Percentiles rank a stretch among this genome's conserved stretches.
These are phyloP conservation scores for Plusia festucae DNA, from an alignment of 2,888 invertebrate species.

Conservation along the genomic window DNA sequence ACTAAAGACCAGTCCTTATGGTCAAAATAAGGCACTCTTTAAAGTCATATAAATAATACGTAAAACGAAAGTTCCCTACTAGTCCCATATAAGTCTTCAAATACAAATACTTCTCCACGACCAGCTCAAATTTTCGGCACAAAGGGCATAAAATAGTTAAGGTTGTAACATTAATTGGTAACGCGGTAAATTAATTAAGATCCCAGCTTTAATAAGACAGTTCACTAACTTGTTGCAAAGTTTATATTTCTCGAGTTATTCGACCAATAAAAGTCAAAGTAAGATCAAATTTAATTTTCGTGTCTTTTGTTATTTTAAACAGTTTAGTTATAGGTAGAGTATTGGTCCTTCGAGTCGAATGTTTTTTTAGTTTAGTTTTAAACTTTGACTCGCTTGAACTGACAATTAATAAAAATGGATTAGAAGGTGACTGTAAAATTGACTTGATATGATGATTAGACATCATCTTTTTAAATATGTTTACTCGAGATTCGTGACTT, in stretches of 20 bases:
- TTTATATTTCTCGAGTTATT: constrained; percentile 58
- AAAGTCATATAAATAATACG: no score
- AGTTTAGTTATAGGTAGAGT: constrained; percentile 28
- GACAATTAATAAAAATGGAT: no score
- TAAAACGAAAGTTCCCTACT: no score
- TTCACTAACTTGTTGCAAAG: constrained; percentile 51
- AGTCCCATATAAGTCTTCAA: neutral
- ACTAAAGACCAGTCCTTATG: no score
- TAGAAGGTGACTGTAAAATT: no score
- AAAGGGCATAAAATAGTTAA: constrained; percentile 44
- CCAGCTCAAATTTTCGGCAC: constrained; percentile 6
- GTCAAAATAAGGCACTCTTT: no score
- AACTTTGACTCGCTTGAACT: neutral
- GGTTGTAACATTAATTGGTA: constrained; percentile 59
- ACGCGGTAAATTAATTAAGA: constrained; percentile 66
- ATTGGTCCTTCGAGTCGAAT: constrained; percentile 21
- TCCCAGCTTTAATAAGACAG: constrained; percentile 53
- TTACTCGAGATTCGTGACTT: no score
- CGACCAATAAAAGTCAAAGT: constrained; percentile 56
- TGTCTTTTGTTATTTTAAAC: constrained; percentile 42
- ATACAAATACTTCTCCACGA: neutral
- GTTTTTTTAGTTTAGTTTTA: neutral
- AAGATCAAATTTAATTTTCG: constrained; percentile 57
- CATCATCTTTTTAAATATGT: no score
- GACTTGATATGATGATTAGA: no score